These are phyloP conservation scores for Archaeoteleia sp. DNA, from an alignment of 2,888 invertebrate genomes.

Conservation along the genomic window DNA sequence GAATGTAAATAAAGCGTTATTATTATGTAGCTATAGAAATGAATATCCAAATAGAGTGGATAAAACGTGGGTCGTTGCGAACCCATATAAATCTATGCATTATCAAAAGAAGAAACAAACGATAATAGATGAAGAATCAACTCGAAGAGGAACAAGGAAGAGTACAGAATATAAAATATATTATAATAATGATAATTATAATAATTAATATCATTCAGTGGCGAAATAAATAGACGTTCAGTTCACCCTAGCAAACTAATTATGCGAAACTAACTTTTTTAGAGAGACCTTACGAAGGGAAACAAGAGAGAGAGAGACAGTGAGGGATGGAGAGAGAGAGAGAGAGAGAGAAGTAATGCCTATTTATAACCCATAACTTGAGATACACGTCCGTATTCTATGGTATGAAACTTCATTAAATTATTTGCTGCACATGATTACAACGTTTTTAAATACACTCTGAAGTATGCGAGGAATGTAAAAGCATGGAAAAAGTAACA, in stretches of 20 bases:
- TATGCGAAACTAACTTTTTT: conserved; percentile 66
- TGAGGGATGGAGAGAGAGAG: too few relatives aligned
- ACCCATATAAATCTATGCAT: conserved; percentile 53
- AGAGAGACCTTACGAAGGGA: conserved; percentile 58
- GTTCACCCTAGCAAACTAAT: conserved; percentile 65
- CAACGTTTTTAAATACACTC: conserved; percentile 19
- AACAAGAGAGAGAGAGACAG: too few relatives aligned
- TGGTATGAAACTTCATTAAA: conserved; percentile 53
- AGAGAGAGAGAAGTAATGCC: conserved; percentile 60
- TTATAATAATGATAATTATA: conserved; percentile 56
- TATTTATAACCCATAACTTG: conserved; percentile 64
- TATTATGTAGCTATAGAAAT: conserved; percentile 61
- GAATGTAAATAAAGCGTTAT: conserved; percentile 70
- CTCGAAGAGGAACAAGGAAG: conserved; percentile 19
- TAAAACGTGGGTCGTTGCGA: conserved; percentile 41
- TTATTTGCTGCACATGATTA: conserved; percentile 11
- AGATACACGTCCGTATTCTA: conserved; percentile 59
- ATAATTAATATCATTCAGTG: conserved; percentile 60
- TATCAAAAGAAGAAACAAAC: conserved; percentile 48
- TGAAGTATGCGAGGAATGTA: conserved; percentile 10
- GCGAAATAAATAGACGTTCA: conserved; percentile 63
- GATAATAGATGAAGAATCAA: conserved; percentile 24
- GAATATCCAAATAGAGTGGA: conserved; percentile 60
- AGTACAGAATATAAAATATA: conserved; percentile 70
- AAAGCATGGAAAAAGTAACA: conserved; percentile 8